Base-by-base conservation (phyloP, 2,113 vertebrate species). In the Nothoprocta pentlandii region DNA sequence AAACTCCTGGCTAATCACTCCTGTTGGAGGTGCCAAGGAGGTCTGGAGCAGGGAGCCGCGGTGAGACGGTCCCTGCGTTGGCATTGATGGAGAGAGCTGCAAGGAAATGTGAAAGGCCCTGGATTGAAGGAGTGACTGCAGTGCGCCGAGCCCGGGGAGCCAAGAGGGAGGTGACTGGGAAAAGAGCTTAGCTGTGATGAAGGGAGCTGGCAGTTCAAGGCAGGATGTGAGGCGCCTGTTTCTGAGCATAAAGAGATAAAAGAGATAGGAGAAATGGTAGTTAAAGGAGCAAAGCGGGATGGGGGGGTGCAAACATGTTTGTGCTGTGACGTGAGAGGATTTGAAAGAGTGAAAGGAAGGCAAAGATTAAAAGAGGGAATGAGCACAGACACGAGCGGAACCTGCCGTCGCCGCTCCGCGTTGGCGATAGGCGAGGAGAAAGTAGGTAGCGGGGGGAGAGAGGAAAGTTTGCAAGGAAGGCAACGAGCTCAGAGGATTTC, bases 121-220 rank as follows among this genome's bases (percentile, higher is more conserved):
- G 6, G 63, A 12, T 19, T 6, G 4, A 28, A 70, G 76, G 84
- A 62, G 73, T 49, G 2, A n/a, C 32, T 20, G 16, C 17, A 22
- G 6, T 15, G 5, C 12, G 49, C 10, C 83, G 49, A 53, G 53
- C 34, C 34, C 64, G 64, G 85, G 78, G 70, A 94, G 47, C 16
- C 61, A 75, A 80, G 87, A 80, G n/a, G 59, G 46, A 36, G 58
- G 23, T 63, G 59, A 49, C 74, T 91, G 87, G 10, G 70, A 54
- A 75, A 90, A 20, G 39, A 70, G 63, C 21, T 75, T 80, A 15
- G 26, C 41, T 54, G 51, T 28, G 49, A 9, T 80, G 76, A 77
- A 92, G 39, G 42, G 63, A 93, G 34, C 39, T 95, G 76, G 34
- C 76, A 90, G 82, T 83, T 93, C 93, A 93, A 88, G 81, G 88